These are phyloP conservation scores for Loxodonta africana DNA, from an alignment of 2,113 vertebrate genomes.

Conservation along the genomic window DNA sequence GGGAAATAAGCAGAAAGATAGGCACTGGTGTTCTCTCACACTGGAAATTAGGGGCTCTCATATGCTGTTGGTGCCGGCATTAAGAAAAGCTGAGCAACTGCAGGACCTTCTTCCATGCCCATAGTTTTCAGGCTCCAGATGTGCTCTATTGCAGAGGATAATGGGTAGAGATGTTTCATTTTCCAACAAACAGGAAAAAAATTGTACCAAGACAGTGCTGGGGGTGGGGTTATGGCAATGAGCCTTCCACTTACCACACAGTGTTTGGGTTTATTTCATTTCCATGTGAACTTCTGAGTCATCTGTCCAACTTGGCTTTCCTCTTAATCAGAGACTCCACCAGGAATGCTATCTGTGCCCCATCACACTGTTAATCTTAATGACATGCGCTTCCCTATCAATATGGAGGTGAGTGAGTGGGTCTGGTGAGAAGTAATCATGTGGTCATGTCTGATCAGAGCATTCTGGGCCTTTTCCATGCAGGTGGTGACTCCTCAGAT, in stretches of 20 bases:
- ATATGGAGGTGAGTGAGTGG: rapidly evolving
- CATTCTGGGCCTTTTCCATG: rapidly evolving
- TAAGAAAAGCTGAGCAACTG: background rate
- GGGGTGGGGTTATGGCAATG: background rate
- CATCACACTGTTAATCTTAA: rapidly evolving
- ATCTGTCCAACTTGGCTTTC: background rate
- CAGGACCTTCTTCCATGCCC: rapidly evolving
- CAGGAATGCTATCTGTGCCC: rapidly evolving
- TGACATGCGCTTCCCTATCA: background rate
- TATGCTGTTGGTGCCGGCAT: no score
- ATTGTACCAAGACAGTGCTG: background rate
- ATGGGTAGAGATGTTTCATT: background rate
- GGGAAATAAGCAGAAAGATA: background rate
- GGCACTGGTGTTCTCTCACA: background rate
- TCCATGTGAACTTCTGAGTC: background rate
- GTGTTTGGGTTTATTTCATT: background rate
- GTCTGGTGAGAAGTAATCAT: rapidly evolving
- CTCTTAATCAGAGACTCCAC: background rate
- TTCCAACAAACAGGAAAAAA: constrained; percentile 41
- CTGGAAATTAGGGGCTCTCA: background rate
- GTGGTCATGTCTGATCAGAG: rapidly evolving
- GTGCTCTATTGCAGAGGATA: background rate
- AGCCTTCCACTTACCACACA: background rate
- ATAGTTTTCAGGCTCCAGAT: rapidly evolving
- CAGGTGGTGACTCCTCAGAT: background rate